phyloP scores from a whole-genome alignment of 2,888 invertebrate species.

The Oscheius sp. region DNA sequence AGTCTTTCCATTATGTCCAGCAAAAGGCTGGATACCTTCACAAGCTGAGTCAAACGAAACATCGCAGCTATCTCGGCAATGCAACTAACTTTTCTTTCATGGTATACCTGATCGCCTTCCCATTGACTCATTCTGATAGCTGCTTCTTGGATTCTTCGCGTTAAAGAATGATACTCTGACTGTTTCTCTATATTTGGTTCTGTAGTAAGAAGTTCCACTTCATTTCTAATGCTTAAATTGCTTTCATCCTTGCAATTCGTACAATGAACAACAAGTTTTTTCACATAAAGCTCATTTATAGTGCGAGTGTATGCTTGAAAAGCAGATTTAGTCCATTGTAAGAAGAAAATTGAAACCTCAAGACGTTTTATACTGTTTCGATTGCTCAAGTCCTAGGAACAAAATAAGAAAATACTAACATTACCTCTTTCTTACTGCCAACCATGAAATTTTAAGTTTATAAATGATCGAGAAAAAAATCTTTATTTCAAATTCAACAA shows the following conservation, averaged over 20 bases:
- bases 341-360: conserved; percentile 8
- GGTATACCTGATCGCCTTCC: not conserved
- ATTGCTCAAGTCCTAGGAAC: not conserved
- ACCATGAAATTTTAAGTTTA: too few relatives aligned
- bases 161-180: conserved; percentile 11
- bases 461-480: too few relatives aligned
- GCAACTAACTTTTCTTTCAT: not conserved
- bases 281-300: conserved; percentile 25
- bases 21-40: conserved; percentile 32
- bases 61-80: conserved; percentile 35
- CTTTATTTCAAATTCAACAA: too few relatives aligned
- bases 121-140: conserved; percentile 11
- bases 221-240: not conserved
- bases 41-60: conserved; percentile 35
- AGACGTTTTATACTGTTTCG: conserved; percentile 4
- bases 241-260: not conserved
- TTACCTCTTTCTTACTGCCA: not conserved
- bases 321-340: conserved; percentile 21
- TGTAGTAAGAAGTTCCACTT: conserved; percentile 13
- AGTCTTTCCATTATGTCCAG: conserved; percentile 31
- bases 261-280: conserved; percentile 16
- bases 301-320: conserved; percentile 20
- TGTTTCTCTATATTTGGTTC: conserved; percentile 7
- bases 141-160: conserved; percentile 25
- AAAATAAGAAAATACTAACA: not conserved